Evolutionary conservation across 2,113 vertebrate genomes (phyloP).

Genomic region (Ailurus styani): DNA sequence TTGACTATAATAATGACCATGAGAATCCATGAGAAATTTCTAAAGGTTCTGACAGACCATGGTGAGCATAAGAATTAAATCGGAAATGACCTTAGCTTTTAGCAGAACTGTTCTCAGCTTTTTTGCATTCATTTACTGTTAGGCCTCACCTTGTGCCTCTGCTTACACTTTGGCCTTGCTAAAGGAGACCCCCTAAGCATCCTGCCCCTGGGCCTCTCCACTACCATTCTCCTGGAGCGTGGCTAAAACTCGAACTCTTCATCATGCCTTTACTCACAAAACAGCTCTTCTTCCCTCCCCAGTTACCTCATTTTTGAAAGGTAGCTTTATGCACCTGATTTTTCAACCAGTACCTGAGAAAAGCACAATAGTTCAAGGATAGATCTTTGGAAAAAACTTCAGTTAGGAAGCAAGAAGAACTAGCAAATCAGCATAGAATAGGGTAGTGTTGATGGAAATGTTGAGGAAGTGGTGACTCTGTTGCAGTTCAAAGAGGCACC

Average conservation of each 20-base stretch:
- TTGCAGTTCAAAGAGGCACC: background rate
- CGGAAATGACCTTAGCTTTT: background rate
- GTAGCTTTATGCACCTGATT: background rate
- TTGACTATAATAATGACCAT: background rate
- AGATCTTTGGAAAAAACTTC: conserved; percentile 15
- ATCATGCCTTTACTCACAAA: background rate
- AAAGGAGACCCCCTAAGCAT: background rate
- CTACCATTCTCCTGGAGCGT: background rate
- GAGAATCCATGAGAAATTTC: background rate
- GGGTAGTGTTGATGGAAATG: background rate
- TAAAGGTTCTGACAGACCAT: background rate
- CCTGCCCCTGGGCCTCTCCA: background rate
- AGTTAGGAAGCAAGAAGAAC: background rate
- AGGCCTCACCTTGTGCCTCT: background rate
- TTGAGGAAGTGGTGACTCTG: background rate
- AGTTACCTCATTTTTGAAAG: background rate
- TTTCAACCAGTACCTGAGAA: background rate
- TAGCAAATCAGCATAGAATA: background rate
- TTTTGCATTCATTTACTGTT: background rate
- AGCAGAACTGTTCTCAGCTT: background rate
- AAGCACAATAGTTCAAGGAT: background rate
- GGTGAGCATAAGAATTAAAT: background rate
- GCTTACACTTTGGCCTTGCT: background rate
- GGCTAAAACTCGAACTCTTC: background rate
- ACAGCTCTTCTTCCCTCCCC: background rate